Conservation (phyloP, 2,113 vertebrate genomes). For the Muntiacus muntjak region DNA sequence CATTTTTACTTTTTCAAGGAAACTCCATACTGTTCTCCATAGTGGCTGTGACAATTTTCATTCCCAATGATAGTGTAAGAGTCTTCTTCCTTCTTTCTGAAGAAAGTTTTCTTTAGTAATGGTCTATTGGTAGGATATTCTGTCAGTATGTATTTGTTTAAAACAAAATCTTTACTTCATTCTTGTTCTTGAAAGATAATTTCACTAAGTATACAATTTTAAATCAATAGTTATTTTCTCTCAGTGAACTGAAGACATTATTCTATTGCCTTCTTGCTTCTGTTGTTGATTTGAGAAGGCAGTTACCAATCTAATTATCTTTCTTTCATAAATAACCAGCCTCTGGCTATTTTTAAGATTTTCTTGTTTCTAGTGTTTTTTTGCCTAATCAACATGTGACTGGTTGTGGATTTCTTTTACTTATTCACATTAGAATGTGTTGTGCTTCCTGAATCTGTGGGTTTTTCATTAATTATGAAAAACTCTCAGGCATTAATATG, state of each 20-base stretch:
- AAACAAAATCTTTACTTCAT: not conserved
- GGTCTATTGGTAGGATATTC: not conserved
- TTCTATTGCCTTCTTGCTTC: not conserved
- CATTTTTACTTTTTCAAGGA: not conserved
- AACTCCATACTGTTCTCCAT: not conserved
- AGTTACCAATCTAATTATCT: not conserved
- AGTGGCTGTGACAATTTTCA: not conserved
- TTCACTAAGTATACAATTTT: not conserved
- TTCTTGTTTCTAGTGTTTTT: not conserved
- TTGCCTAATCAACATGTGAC: not conserved
- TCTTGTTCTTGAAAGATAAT: slow-evolving; percentile 9
- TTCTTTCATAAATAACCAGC: not conserved
- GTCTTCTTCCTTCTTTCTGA: not conserved
- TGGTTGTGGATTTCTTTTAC: not conserved
- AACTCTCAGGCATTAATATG: not conserved
- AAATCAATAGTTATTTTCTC: not conserved
- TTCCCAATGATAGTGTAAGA: not conserved
- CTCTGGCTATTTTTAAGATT: not conserved
- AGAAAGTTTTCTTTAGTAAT: not conserved
- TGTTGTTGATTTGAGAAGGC: not conserved
- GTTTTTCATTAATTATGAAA: slow-evolving; percentile 9
- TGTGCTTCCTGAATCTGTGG: not conserved
- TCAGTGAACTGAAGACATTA: not conserved
- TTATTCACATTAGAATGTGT: not conserved
- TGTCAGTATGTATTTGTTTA: not conserved